These are phyloP conservation scores for Capromys pilorides DNA, from an alignment of 2,797 vertebrate genomes.

Conservation along the genomic window DNA sequence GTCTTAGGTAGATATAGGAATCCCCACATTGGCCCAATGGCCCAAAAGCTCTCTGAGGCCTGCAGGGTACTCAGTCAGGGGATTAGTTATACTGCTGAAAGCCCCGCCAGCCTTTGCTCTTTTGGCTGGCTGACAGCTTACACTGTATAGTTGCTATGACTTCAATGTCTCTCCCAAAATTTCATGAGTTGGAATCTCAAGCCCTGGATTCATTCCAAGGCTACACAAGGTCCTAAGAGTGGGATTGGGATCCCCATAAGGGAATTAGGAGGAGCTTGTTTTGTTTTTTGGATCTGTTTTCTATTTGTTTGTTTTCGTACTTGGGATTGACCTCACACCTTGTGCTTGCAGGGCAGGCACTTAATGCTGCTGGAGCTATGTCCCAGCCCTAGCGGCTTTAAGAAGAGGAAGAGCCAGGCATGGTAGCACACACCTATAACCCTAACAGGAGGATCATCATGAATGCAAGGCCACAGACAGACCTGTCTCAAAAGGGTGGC, in stretches of 20 bases:
- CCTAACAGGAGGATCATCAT: neutral
- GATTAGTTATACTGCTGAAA: neutral
- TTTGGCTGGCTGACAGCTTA: neutral
- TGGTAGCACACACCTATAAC: neutral
- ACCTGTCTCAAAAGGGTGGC: neutral
- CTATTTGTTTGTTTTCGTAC: too few species aligned
- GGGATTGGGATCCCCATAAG: neutral
- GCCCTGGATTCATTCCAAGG: neutral
- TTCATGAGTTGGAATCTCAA: neutral
- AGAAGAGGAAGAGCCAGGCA: neutral
- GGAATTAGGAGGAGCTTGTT: neutral
- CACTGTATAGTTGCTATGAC: neutral
- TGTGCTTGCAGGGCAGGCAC: too few species aligned
- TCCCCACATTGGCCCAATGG: neutral
- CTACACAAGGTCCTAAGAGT: neutral
- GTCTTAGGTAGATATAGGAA: neutral
- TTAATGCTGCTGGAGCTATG: too few species aligned
- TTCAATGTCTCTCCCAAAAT: neutral
- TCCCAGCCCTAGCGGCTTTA: too few species aligned
- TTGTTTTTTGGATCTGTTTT: too few species aligned
- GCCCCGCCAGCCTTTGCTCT: neutral
- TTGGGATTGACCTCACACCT: too few species aligned
- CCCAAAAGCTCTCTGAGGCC: neutral
- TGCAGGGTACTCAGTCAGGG: accelerated
- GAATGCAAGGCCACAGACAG: neutral